phyloP scores from a whole-genome alignment of 2,888 invertebrate species.

The Nomada flava region DNA sequence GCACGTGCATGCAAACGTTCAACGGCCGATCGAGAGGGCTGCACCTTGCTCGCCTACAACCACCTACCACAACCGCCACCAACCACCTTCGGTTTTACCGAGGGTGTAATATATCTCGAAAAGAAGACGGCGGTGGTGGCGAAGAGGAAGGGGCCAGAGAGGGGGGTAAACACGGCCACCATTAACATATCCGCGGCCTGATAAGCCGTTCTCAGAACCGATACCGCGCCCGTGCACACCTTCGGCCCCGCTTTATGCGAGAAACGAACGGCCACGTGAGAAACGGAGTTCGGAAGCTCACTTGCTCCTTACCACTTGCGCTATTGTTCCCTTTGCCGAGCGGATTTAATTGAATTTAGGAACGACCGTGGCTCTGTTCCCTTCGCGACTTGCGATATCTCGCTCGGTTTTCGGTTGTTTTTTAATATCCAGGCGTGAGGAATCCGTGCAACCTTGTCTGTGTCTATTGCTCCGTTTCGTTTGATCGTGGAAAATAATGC shows the following conservation, averaged over 20 bases:
- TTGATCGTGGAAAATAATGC: too few relatives aligned
- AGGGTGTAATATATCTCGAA: constrained; percentile 81
- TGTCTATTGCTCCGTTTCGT: too few relatives aligned
- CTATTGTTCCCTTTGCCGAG: constrained; percentile 22
- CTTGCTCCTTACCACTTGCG: constrained; percentile 31
- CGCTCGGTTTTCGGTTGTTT: too few relatives aligned
- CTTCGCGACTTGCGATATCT: not conserved
- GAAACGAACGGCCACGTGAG: constrained; percentile 65
- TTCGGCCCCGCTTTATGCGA: constrained; percentile 73
- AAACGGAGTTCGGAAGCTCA: constrained; percentile 62
- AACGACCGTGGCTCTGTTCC: not conserved
- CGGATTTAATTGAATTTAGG: constrained; percentile 36
- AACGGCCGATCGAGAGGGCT: constrained; percentile 65
- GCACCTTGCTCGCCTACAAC: constrained; percentile 60
- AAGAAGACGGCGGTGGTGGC: constrained; percentile 52
- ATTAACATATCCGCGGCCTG: constrained; percentile 84
- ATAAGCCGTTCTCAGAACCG: constrained; percentile 84
- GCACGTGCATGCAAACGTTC: constrained; percentile 77
- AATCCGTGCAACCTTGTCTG: too few relatives aligned
- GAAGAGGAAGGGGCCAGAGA: constrained; percentile 26
- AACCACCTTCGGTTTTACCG: constrained; percentile 69
- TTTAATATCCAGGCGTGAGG: too few relatives aligned
- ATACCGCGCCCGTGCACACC: constrained; percentile 77
- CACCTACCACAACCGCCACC: constrained; percentile 54
- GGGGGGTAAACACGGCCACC: constrained; percentile 79